phyloP scores from a whole-genome alignment of 2,797 vertebrate species.

The Micrastur ruficollis region DNA sequence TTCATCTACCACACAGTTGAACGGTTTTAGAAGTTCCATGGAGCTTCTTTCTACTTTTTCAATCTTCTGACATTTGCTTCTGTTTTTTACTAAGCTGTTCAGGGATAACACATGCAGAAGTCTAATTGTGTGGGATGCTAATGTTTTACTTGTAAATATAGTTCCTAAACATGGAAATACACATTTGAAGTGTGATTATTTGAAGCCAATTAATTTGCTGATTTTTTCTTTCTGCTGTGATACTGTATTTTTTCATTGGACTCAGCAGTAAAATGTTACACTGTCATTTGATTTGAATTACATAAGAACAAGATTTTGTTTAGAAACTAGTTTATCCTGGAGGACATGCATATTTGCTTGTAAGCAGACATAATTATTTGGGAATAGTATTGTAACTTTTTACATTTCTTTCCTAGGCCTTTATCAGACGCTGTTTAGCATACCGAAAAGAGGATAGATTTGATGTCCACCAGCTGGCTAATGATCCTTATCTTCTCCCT shows the following conservation, averaged over 20 bases:
- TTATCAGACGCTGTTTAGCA: slow-evolving; percentile 96
- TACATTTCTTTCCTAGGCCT: slow-evolving; percentile 78
- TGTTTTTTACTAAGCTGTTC: background rate
- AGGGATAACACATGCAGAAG: background rate
- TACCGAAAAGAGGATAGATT: slow-evolving; percentile 98
- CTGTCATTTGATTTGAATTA: background rate
- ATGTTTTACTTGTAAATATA: background rate
- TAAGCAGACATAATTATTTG: background rate
- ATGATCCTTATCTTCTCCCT: slow-evolving; percentile 95
- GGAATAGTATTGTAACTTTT: background rate
- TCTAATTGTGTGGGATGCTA: background rate
- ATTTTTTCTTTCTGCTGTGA: background rate
- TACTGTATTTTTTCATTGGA: background rate
- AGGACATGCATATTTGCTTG: background rate
- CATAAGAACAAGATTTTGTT: background rate
- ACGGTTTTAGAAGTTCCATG: background rate
- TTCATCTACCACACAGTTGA: background rate
- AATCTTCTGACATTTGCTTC: background rate
- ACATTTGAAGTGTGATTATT: background rate
- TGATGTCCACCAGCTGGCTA: slow-evolving; percentile 94
- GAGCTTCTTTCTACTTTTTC: background rate
- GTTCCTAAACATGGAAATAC: background rate
- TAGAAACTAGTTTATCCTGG: background rate
- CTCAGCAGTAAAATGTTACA: background rate
- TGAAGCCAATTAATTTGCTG: background rate